A percentile compares a stretch with the other conserved stretches of the same genome.
These are phyloP conservation scores for Condylostylus longicornis DNA, from an alignment of 1,140 invertebrate genomes.

Conservation along the genomic window DNA sequence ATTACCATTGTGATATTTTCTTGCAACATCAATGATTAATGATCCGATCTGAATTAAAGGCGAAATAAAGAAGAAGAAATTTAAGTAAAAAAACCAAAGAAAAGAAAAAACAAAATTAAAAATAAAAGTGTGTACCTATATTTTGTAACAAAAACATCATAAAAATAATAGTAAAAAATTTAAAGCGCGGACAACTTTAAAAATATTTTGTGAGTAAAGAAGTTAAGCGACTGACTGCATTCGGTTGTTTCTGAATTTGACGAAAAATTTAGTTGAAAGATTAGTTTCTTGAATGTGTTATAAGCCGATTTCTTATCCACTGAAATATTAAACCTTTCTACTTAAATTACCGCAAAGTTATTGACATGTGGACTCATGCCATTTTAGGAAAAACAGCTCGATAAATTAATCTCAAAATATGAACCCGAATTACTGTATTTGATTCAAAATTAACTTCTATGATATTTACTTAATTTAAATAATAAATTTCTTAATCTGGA, in stretches of 20 bases:
- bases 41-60: slow-evolving; percentile 23
- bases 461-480: not conserved
- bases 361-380: not conserved
- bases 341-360: slow-evolving; percentile 4
- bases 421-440: not conserved
- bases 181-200: not conserved
- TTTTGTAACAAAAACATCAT: not conserved
- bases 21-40: slow-evolving; percentile 33
- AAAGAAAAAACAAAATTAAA: no score
- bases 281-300: no score
- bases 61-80: no score
- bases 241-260: no score
- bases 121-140: not conserved
- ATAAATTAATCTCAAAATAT: slow-evolving; percentile 3
- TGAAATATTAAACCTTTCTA: no score
- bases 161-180: slow-evolving; percentile 1
- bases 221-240: no score
- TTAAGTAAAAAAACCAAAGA: no score
- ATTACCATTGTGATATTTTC: slow-evolving; percentile 32
- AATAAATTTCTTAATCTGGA: no score
- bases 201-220: slow-evolving; percentile 3
- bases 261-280: no score
- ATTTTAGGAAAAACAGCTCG: not conserved
- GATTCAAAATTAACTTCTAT: not conserved
- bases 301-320: no score